Percentiles rank a stretch among this genome's conserved stretches.
Conservation (phyloP, 92 coral and sea anemone genomes). For the Siderastrea radians region DNA sequence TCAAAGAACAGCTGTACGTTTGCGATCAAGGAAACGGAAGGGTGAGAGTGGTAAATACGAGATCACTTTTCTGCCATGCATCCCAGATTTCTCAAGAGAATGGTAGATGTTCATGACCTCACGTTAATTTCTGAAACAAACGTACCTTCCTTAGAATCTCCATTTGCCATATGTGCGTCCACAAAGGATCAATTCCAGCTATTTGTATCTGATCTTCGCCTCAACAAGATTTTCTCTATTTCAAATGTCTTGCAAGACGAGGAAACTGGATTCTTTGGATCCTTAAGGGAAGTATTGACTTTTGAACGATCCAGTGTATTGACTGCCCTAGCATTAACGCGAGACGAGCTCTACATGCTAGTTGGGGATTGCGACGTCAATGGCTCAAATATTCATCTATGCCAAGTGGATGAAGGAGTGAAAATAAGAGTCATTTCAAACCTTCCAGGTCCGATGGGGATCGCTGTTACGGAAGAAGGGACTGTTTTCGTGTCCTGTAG, state of each 20-base stretch:
- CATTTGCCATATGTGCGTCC: slow-evolving; percentile 56
- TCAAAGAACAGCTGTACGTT: slow-evolving; percentile 54
- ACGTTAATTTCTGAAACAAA: not conserved
- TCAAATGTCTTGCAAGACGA: slow-evolving; percentile 7
- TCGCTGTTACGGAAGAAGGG: slow-evolving; percentile 50
- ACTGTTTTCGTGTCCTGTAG: slow-evolving; percentile 48
- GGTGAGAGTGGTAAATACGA: slow-evolving; percentile 33
- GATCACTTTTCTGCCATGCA: slow-evolving; percentile 57
- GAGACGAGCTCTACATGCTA: slow-evolving; percentile 7
- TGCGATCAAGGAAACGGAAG: slow-evolving; percentile 60
- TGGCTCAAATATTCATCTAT: slow-evolving; percentile 30
- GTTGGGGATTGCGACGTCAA: slow-evolving; percentile 51
- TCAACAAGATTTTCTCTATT: slow-evolving; percentile 32
- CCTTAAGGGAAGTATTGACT: slow-evolving; percentile 15
- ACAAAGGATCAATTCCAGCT: slow-evolving; percentile 11
- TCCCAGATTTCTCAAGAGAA: slow-evolving; percentile 10
- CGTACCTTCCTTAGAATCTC: slow-evolving; percentile 30
- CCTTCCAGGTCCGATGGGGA: slow-evolving; percentile 37
- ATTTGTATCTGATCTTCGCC: slow-evolving; percentile 49
- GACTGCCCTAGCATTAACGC: slow-evolving; percentile 21
- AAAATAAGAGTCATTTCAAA: slow-evolving; percentile 6
- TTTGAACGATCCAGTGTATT: slow-evolving; percentile 40
- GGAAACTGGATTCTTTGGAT: slow-evolving; percentile 18
- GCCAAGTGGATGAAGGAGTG: not conserved
- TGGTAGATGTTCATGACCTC: not conserved